Evolutionary conservation across 2,113 vertebrate species (phyloP).

Genomic region (Eptesicus fuscus): DNA sequence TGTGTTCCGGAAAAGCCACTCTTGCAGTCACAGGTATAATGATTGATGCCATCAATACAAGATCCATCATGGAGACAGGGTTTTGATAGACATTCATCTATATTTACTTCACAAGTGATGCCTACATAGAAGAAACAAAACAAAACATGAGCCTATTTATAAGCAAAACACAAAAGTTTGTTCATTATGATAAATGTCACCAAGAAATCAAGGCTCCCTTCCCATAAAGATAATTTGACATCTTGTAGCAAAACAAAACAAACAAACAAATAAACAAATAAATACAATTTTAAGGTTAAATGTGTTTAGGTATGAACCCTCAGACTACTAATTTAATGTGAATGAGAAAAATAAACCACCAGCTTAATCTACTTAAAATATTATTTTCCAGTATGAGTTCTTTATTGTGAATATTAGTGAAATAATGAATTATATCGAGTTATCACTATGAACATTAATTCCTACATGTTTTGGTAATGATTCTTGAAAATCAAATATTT

Average conservation of each 20-base stretch:
- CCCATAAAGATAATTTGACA: not conserved
- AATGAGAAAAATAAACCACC: not conserved
- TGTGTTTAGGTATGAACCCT: not conserved
- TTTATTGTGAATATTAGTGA: not conserved
- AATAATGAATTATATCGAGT: slow-evolving; percentile 1
- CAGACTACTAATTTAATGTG: not conserved
- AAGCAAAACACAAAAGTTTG: slow-evolving; percentile 6
- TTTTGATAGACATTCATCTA: slow-evolving; percentile 83
- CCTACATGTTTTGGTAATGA: not conserved
- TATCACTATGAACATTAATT: not conserved
- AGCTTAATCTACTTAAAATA: not conserved
- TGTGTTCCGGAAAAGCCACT: slow-evolving; percentile 81
- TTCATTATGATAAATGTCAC: not conserved
- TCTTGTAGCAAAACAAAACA: not conserved
- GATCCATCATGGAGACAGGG: slow-evolving; percentile 84
- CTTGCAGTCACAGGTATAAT: slow-evolving; percentile 83
- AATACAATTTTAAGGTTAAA: not conserved
- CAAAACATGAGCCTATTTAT: not conserved
- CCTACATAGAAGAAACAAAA: slow-evolving; percentile 75
- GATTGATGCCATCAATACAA: slow-evolving; percentile 80
- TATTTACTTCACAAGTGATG: slow-evolving; percentile 80
- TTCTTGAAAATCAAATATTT: not conserved
- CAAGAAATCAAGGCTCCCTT: not conserved
- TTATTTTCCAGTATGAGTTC: not conserved
- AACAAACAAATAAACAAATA: not conserved